A percentile compares a stretch with the other conserved stretches of the same genome.
These are phyloP conservation scores for Crossocerus cetratus DNA, from an alignment of 2,888 invertebrate genomes.

Conservation along the genomic window DNA sequence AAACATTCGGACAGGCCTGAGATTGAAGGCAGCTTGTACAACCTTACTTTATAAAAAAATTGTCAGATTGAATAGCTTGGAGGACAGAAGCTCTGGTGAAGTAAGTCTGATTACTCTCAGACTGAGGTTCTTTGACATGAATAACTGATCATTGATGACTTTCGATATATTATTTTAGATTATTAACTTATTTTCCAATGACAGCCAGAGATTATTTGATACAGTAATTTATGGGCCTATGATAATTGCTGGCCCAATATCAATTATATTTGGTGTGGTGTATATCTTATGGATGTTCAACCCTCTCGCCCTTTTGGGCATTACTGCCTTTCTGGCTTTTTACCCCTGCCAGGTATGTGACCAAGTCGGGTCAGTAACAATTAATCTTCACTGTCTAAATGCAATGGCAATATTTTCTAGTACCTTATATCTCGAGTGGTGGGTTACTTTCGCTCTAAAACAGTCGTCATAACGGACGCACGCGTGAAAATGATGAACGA, in stretches of 20 bases:
- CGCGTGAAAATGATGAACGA: conserved; percentile 80
- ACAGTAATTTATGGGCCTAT: conserved; percentile 78
- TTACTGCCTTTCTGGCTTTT: conserved; percentile 78
- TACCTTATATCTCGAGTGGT: conserved; percentile 76
- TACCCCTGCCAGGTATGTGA: conserved; percentile 79
- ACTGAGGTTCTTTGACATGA: neutral
- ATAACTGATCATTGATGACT: neutral
- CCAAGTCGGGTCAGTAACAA: too few species aligned
- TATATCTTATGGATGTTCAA: conserved; percentile 79
- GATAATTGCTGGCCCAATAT: conserved; percentile 79
- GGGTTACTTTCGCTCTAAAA: conserved; percentile 68
- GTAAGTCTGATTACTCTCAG: conserved; percentile 53
- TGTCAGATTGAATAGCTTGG: conserved; percentile 73
- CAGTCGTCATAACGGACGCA: conserved; percentile 62
- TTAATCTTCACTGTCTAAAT: neutral
- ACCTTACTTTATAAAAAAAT: conserved; percentile 74
- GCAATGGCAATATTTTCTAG: conserved; percentile 62
- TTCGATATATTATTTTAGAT: conserved; percentile 74
- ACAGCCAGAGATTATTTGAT: conserved; percentile 79
- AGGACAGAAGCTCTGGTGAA: conserved; percentile 77
- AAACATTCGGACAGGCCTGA: conserved; percentile 76
- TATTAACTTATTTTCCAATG: conserved; percentile 80
- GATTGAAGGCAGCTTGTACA: conserved; percentile 74
- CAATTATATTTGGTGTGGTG: conserved; percentile 76
- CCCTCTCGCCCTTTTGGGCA: conserved; percentile 78